Evolutionary conservation across 2,797 vertebrate species (phyloP), one percentile per base, ranked within the genome.

Genomic region (Falco columbarius): DNA sequence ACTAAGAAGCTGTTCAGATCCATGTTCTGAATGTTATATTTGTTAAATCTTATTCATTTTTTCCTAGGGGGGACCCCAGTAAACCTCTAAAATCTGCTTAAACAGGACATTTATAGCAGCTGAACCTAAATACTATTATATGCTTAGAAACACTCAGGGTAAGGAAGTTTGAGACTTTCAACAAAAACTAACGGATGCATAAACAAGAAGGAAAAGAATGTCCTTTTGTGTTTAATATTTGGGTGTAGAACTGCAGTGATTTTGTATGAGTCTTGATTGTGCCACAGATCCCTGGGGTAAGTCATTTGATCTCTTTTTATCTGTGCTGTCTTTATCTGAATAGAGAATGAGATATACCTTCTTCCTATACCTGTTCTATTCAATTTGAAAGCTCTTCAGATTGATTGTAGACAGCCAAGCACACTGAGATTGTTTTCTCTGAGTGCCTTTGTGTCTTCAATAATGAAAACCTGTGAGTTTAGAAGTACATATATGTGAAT

Each of bases 41-140:
- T 62, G n/a, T 55, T 71, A 83, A 91, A 73, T 86, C 59, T 42
- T 74, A 52, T 24, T 63, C 8, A 32, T 36, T 75, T 94, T 94
- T 94, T 82, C 29, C 85, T 80, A 81, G 29, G 4, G 4, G 71
- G 73, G 14, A 52, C 17, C 23, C 51, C 49, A 56, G 42, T 91
- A 94, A 81, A 86, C 89, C 76, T 83, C 42, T 73, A 68, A 87
- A 87, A 83, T 82, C 52, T 93, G 85, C 63, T 77, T 91, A 89
- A 86, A 36, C 11, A 49, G 15, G 49, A 92, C 86, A 80, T 77
- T 79, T 75, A 67, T 71, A 84, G 81, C 62, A 81, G 56, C 62
- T 74, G 65, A 93, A 76, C 30, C 27, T 66, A 89, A 93, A 71
- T 46, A 81, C 42, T 83, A 40, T 92, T 76, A 81, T 56, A 52